Base-by-base conservation (phyloP, 2,888 invertebrate species). In the Drosophila siamana region DNA sequence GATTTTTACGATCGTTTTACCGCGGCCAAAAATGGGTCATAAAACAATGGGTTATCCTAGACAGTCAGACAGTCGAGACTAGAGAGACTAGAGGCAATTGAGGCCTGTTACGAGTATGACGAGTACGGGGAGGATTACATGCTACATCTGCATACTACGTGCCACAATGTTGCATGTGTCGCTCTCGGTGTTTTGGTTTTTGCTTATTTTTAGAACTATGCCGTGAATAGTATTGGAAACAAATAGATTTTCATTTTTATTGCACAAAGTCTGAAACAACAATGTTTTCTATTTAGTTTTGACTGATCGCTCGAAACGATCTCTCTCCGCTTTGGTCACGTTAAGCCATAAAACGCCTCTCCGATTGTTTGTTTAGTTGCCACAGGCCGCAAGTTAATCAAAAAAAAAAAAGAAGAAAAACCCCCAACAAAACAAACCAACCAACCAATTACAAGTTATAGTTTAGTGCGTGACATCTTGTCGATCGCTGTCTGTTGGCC, bases 31-130 rank as follows among this genome's bases (percentile, higher is more conserved):
- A 86, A 83, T 83, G 80, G 83, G 84, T 76, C 88, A 74, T 90
- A 89, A 89, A 90, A 88, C 88, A 85, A 89, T 82, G 84, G 89
- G 89, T 88, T 88, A 88, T 88, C 86, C 89, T 84, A 52, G 61
- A 43, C 43, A 24, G 24, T 24, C 24, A 5, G 5, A 26, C 8
- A 30, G 43, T 46, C 8, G 19, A 4, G 13, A 13, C 33, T 16
- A 2, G 7, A 11, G 1, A 7, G 19, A 8, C n/a, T 19, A 4
- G 2, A 8, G 33, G 22, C 62, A 51, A 43, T 48, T 56, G 40
- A 24, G 40, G 59, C 50, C 30, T 44, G 40, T 55, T 38, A 38
- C 11, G 30, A 30, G 30, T 33, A 11, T 26, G 16, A 38, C 11
- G 30, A 30, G 30, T 33, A 11, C 38, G 16, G 26, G 51, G 38